Base-by-base conservation (phyloP, 2,113 vertebrate genomes). In the Clupea harengus region DNA sequence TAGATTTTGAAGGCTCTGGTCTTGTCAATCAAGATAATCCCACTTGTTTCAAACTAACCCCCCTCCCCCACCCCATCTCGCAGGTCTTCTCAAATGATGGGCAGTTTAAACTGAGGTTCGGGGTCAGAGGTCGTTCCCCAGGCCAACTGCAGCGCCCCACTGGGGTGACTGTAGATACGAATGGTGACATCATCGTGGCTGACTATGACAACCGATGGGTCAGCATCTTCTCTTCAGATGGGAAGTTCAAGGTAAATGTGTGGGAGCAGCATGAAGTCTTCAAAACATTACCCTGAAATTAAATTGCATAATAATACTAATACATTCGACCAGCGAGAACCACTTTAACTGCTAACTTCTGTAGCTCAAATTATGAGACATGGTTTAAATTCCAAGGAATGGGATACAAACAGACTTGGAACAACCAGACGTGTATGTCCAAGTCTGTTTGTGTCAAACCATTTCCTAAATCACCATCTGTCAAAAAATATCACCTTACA, bases 181-280 rank as follows among this genome's bases (percentile, higher is more conserved):
- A 97, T 0, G 98, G 98, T 0, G 98, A 99, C 93, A 98, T 99
- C 86, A 97, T 99, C 0, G 96, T 99, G 4, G 97, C 98, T 0
- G 98, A 99, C 91, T 99, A 99, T 0, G 98, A 99, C 95, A 99
- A 99, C 94, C 95, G 97, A 90, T 99, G 98, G 98, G 97, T 99
- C 93, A 99, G 97, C 88, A 97, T 99, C 91, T 99, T 99, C 93
- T 96, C 97, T 0, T 96, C 98, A 0, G 98, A 99, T 50, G 98
- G 98, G 45, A 99, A 99, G 89, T 99, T 99, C 92, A 99, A 99
- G 97, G 98, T 99, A 82, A 95, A 64, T 81, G 11, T 0, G 32
- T 32, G 47, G 10, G 1, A 17, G 44, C 47, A 1, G 25, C 25
- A 49, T 32, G 0, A 32, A 17, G 17, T 22, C 9, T 4, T 15